These are phyloP conservation scores for Heterodera schachtii DNA, from an alignment of 1,140 invertebrate species.

Conservation along the genomic window DNA sequence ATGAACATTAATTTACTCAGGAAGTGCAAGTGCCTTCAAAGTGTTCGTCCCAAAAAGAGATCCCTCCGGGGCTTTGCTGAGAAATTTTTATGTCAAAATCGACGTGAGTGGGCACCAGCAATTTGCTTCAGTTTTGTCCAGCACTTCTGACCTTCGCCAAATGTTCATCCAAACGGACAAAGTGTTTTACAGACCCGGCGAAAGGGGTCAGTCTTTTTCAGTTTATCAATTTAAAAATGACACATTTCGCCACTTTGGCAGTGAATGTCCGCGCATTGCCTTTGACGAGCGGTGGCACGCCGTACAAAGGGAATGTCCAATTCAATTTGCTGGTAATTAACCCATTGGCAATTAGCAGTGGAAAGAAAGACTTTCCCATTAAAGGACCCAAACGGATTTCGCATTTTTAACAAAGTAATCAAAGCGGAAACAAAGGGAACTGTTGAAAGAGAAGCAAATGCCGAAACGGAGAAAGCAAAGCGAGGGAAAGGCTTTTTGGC, in stretches of 20 bases:
- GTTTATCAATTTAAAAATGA: not conserved
- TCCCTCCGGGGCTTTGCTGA: constrained; percentile 1
- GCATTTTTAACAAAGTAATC: constrained; percentile 29
- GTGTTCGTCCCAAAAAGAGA: not conserved
- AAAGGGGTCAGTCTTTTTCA: constrained; percentile 1
- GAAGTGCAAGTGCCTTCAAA: constrained; percentile 4
- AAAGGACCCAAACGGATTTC: constrained; percentile 25
- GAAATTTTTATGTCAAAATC: constrained; percentile 13
- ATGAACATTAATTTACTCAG: not conserved
- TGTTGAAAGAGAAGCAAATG: not conserved
- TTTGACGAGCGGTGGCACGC: not conserved
- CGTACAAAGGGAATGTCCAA: constrained; percentile 17
- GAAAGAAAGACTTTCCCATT: not conserved
- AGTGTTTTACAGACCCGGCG: constrained; percentile 17
- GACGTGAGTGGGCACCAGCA: not conserved
- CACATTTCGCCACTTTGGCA: not conserved
- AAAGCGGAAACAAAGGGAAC: not conserved
- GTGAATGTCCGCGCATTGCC: constrained; percentile 24
- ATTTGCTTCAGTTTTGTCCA: constrained; percentile 4
- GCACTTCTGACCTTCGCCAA: constrained; percentile 12
- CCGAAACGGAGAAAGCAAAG: not conserved
- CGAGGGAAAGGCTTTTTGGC: not conserved
- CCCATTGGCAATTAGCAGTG: too few species aligned
- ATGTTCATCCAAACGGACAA: constrained; percentile 25
- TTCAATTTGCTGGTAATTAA: constrained; percentile 18